Percentiles rank a stretch among this genome's conserved stretches.
Conservation (phyloP, 2,888 invertebrate genomes). For the Amphipoea oculea region DNA sequence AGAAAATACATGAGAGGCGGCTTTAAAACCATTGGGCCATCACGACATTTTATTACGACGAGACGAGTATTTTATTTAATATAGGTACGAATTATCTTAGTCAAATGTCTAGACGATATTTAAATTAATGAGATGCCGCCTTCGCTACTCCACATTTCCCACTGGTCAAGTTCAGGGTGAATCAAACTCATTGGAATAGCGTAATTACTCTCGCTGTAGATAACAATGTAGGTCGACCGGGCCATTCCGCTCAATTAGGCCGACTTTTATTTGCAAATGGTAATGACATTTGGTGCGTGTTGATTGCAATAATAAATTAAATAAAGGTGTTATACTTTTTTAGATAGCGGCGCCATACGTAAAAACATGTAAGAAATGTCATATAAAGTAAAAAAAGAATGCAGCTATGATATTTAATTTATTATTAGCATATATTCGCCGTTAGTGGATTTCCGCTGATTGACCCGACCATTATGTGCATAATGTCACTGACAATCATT, state of each 20-base stretch:
- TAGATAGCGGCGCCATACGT: too few species aligned
- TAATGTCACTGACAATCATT: constrained; percentile 25
- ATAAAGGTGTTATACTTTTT: too few species aligned
- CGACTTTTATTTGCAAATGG: too few species aligned
- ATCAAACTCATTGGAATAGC: constrained; percentile 16
- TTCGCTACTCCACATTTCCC: constrained; percentile 22
- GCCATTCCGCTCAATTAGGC: too few species aligned
- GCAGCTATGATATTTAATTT: too few species aligned
- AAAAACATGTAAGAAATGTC: too few species aligned
- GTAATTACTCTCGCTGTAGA: background rate
- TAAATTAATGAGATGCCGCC: constrained; percentile 52
- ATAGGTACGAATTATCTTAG: constrained; percentile 1
- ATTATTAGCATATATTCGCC: too few species aligned
- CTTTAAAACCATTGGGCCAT: background rate
- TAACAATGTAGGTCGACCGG: constrained; percentile 38
- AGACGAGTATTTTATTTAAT: background rate
- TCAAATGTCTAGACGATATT: constrained; percentile 25
- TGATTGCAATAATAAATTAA: too few species aligned
- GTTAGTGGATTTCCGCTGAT: too few species aligned
- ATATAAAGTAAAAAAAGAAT: too few species aligned
- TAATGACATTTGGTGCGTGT: too few species aligned
- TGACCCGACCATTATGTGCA: constrained; percentile 22
- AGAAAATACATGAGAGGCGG: background rate
- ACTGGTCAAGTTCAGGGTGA: constrained; percentile 57
- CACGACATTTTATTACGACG: background rate